phyloP scores from a whole-genome alignment of 2,797 vertebrate species.

The Trematomus bernacchii region DNA sequence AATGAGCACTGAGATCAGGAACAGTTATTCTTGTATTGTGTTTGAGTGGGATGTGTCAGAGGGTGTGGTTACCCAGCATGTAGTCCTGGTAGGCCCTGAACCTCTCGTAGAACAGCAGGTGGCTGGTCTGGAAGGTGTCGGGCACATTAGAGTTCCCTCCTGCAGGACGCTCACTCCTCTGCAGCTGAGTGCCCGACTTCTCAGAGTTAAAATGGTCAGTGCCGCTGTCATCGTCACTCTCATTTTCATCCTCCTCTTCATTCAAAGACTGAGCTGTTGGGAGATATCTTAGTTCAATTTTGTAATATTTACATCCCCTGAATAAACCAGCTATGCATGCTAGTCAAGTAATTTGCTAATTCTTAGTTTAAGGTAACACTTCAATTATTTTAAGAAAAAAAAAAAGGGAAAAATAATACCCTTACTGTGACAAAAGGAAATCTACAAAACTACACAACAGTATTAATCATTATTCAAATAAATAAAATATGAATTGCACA shows the following conservation, averaged over 20 bases:
- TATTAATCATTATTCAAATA: too few relatives aligned
- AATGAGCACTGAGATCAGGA: accelerated
- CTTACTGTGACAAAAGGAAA: too few relatives aligned
- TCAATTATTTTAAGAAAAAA: too few relatives aligned
- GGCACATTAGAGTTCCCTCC: constrained; percentile 82
- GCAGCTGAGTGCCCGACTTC: constrained; percentile 79
- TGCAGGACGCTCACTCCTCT: constrained; percentile 73
- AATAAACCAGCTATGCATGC: too few relatives aligned
- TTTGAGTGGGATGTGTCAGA: neutral
- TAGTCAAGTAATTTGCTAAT: neutral
- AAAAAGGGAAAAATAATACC: too few relatives aligned
- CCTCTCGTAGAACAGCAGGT: constrained; percentile 93
- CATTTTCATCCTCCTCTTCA: constrained; percentile 66
- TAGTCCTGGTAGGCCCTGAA: constrained; percentile 96
- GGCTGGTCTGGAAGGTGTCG: constrained; percentile 89
- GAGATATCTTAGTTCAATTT: neutral
- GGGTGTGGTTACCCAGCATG: constrained; percentile 87
- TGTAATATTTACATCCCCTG: neutral
- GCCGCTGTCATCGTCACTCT: constrained; percentile 74
- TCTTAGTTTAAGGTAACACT: too few relatives aligned
- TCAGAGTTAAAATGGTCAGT: constrained; percentile 82
- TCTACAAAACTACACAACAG: too few relatives aligned
- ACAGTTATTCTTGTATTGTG: neutral
- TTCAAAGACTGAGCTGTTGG: constrained; percentile 73
- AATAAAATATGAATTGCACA: too few relatives aligned